Conservation (phyloP, 2,797 vertebrate genomes). For the Eurystomus glaucurus region DNA sequence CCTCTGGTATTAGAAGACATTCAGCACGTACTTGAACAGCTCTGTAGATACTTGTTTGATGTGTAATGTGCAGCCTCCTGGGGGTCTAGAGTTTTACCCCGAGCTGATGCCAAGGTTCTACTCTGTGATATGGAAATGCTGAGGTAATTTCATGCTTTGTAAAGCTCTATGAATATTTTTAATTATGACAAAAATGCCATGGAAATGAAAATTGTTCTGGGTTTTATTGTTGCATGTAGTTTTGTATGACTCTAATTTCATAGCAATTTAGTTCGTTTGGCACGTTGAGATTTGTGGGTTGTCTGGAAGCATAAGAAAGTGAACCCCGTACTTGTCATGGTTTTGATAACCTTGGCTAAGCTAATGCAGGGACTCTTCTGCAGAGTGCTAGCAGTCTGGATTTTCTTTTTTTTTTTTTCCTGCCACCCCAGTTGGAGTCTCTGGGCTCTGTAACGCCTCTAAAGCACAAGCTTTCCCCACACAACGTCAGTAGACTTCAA, state of each 20-base stretch:
- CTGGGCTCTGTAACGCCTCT: not conserved
- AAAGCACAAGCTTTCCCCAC: not conserved
- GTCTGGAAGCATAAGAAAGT: constrained; percentile 31
- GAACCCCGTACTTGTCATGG: constrained; percentile 16
- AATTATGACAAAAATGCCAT: constrained; percentile 51
- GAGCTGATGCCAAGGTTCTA: not conserved
- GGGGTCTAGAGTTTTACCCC: not conserved
- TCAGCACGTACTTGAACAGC: not conserved
- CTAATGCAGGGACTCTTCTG: not conserved
- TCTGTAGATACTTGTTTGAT: constrained; percentile 23
- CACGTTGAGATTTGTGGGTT: constrained; percentile 50
- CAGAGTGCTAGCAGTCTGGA: not conserved
- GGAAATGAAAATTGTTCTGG: constrained; percentile 54
- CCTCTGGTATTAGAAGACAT: not conserved
- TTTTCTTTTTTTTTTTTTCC: not conserved
- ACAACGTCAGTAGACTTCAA: not conserved
- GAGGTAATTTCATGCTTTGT: constrained; percentile 68
- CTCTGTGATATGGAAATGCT: constrained; percentile 12
- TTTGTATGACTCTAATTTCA: constrained; percentile 57
- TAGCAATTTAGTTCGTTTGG: constrained; percentile 27
- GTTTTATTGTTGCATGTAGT: constrained; percentile 9
- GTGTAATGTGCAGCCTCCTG: not conserved
- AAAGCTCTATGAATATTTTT: constrained; percentile 67
- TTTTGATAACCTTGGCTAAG: constrained; percentile 53
- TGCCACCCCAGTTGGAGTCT: not conserved